A percentile compares a stretch with the other conserved stretches of the same genome.
These are phyloP conservation scores for Proterorhinus semilunaris DNA, from an alignment of 2,113 vertebrate genomes.

Conservation along the genomic window DNA sequence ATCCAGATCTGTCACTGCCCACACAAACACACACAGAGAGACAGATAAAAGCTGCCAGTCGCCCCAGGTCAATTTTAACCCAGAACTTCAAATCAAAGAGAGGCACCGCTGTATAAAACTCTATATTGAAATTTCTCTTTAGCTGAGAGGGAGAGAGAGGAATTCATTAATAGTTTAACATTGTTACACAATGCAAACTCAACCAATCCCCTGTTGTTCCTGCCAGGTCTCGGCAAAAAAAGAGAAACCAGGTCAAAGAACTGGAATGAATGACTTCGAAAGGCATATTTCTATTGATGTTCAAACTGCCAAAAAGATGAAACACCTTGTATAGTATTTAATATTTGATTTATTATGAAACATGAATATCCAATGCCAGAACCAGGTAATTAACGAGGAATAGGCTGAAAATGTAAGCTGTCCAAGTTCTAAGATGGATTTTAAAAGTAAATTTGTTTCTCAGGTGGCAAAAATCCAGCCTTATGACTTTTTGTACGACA, in stretches of 20 bases:
- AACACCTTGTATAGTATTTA: not conserved
- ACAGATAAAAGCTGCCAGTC: constrained; percentile 35
- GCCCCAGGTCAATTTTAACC: constrained; percentile 55
- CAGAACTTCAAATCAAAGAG: constrained; percentile 41
- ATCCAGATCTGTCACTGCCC: constrained; percentile 27
- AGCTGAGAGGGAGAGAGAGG: constrained; percentile 13
- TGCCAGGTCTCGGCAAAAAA: constrained; percentile 30
- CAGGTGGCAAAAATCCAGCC: not conserved
- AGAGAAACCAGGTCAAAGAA: constrained; percentile 32
- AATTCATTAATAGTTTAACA: constrained; percentile 60
- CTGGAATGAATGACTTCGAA: constrained; percentile 30
- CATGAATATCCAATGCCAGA: too few species aligned
- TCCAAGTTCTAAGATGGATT: too few species aligned
- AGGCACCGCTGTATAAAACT: constrained; percentile 18
- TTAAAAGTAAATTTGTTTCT: too few species aligned
- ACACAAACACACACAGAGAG: constrained; percentile 21
- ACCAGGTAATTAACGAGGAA: too few species aligned
- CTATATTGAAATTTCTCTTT: constrained; percentile 49
- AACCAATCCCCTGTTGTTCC: constrained; percentile 31
- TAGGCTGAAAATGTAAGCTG: too few species aligned
- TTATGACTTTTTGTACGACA: not conserved
- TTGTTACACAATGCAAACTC: constrained; percentile 47
- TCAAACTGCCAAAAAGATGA: not conserved
- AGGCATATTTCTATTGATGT: constrained; percentile 7
- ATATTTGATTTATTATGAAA: too few species aligned